phyloP scores from a whole-genome alignment of 2,113 vertebrate species.

The Microcebus tavaratra region DNA sequence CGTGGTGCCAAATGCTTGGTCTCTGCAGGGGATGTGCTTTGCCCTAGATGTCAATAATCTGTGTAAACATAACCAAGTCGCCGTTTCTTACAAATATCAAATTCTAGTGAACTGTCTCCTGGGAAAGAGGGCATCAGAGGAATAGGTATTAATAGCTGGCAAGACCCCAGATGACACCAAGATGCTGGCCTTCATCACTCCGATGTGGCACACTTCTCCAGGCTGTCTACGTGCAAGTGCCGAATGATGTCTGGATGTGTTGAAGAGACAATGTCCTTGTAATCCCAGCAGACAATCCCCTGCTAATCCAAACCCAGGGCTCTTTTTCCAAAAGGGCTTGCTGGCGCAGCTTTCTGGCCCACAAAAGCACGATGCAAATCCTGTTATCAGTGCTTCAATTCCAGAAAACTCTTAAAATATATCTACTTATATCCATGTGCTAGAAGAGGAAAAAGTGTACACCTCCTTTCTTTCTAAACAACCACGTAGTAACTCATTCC shows the following conservation, averaged over 20 bases:
- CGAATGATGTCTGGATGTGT: background rate
- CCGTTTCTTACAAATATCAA: background rate
- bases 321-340: background rate
- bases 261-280: background rate
- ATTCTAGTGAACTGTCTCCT: background rate
- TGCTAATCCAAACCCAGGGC: background rate
- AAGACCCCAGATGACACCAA: background rate
- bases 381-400: background rate
- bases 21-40: slow-evolving; percentile 25
- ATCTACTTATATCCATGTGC: background rate
- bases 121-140: background rate
- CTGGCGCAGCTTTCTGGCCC: background rate
- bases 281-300: background rate
- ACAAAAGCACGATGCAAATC: background rate
- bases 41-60: background rate
- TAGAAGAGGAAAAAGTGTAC: background rate
- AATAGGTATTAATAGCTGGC: background rate
- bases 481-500: background rate
- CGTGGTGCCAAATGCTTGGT: background rate
- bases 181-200: background rate
- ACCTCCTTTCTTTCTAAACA: background rate
- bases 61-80: background rate
- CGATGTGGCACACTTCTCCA: background rate
- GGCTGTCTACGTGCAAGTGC: background rate
- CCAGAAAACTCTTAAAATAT: background rate